Evolutionary conservation across 2,888 invertebrate species (phyloP).

Genomic region (Himalopsyche tibetana): DNA sequence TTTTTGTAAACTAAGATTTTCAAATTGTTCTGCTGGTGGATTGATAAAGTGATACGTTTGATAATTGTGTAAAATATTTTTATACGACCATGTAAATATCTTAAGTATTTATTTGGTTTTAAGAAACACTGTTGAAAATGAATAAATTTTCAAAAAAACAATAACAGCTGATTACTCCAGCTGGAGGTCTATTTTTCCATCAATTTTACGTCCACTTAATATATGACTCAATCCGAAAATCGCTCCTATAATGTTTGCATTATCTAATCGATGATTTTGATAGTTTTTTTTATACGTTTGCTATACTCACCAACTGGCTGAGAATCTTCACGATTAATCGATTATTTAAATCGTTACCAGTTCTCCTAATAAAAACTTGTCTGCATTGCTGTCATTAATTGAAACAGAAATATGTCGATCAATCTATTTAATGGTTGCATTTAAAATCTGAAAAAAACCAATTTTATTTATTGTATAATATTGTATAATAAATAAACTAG

Average conservation of each 20-base stretch:
- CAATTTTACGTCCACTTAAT: not conserved
- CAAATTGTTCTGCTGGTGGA: no score
- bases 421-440: not conserved
- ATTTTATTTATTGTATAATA: not conserved
- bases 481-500: not conserved
- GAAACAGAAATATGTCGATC: not conserved
- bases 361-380: not conserved
- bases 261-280: not conserved
- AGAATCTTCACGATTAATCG: not conserved
- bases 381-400: not conserved
- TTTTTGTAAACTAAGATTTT: no score
- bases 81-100: no score
- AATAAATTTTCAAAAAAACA: no score
- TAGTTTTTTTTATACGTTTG: not conserved
- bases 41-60: no score
- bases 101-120: no score
- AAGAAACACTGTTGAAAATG: no score
- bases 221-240: not conserved
- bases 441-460: no score
- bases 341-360: not conserved
- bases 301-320: not conserved
- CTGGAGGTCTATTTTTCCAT: conserved; percentile 3
- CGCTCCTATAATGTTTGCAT: not conserved
- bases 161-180: no score
- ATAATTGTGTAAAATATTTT: no score